phyloP scores from a whole-genome alignment of 2,888 invertebrate genomes.

The Danaus chrysippus region DNA sequence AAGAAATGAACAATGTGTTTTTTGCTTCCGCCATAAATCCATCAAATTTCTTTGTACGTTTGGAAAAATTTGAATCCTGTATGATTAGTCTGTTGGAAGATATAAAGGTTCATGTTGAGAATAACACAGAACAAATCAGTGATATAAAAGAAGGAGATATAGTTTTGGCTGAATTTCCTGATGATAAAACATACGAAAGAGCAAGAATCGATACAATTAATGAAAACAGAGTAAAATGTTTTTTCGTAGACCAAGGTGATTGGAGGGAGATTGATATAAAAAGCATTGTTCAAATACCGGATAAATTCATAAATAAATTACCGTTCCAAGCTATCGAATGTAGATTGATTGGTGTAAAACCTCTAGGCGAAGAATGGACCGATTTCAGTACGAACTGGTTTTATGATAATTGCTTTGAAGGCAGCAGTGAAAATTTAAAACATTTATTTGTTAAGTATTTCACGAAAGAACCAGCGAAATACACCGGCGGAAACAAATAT shows the following conservation, averaged over 20 bases:
- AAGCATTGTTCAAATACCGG: slow-evolving; percentile 69
- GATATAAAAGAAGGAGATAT: slow-evolving; percentile 58
- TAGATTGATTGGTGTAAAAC: slow-evolving; percentile 72
- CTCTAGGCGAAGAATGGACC: slow-evolving; percentile 70
- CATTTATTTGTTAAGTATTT: slow-evolving; percentile 63
- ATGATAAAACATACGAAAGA: slow-evolving; percentile 61
- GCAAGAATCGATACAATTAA: slow-evolving; percentile 61
- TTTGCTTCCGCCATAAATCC: slow-evolving; percentile 67
- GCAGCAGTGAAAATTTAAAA: slow-evolving; percentile 55
- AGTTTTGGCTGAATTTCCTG: slow-evolving; percentile 73
- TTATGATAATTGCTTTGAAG: slow-evolving; percentile 63
- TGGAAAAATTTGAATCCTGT: slow-evolving; percentile 65
- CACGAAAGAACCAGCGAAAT: slow-evolving; percentile 52
- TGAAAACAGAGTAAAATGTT: slow-evolving; percentile 69
- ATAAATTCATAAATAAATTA: slow-evolving; percentile 68
- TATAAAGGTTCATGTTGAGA: slow-evolving; percentile 54
- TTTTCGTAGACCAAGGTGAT: slow-evolving; percentile 83
- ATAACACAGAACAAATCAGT: slow-evolving; percentile 37
- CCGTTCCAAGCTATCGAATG: slow-evolving; percentile 84
- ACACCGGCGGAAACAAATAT: slow-evolving; percentile 69
- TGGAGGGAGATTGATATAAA: slow-evolving; percentile 56
- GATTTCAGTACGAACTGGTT: slow-evolving; percentile 75
- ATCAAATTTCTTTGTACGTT: slow-evolving; percentile 69
- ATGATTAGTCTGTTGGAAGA: slow-evolving; percentile 57
- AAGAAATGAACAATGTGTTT: slow-evolving; percentile 57